Evolutionary conservation across 2,797 vertebrate genomes (phyloP).

Genomic region (Centropyge bicolor): DNA sequence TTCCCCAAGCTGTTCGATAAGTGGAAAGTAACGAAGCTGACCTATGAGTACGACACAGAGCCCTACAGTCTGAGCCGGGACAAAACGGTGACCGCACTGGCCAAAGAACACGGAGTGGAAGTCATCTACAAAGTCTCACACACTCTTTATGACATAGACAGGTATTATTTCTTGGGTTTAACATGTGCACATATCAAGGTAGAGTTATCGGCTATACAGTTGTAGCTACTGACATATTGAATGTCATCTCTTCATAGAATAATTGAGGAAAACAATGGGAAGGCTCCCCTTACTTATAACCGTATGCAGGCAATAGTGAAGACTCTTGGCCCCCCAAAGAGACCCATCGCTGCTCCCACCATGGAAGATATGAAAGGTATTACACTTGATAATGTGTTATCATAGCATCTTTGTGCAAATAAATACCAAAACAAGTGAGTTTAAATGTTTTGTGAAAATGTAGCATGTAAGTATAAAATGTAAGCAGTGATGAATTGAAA

Average conservation of each 20-base stretch:
- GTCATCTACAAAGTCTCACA: slow-evolving; percentile 83
- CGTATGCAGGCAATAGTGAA: slow-evolving; percentile 77
- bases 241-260: slow-evolving; percentile 69
- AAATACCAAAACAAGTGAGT: background rate
- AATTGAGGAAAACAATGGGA: slow-evolving; percentile 83
- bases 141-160: slow-evolving; percentile 82
- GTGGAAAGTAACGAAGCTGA: slow-evolving; percentile 81
- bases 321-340: slow-evolving; percentile 75
- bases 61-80: slow-evolving; percentile 77
- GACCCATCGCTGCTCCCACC: slow-evolving; percentile 67
- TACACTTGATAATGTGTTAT: background rate
- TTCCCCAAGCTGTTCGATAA: slow-evolving; percentile 79
- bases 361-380: slow-evolving; percentile 79
- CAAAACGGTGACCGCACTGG: slow-evolving; percentile 65
- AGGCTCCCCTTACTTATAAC: slow-evolving; percentile 83
- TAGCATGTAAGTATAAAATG: background rate
- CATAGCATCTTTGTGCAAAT: background rate
- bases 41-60: slow-evolving; percentile 85
- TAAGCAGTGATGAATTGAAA: background rate
- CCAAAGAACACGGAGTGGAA: slow-evolving; percentile 70
- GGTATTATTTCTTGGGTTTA: slow-evolving; percentile 64
- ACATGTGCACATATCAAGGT: no score
- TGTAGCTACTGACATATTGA: background rate
- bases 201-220: background rate
- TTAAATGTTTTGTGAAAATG: background rate